Percentiles rank a stretch among this genome's conserved stretches.
Evolutionary conservation across 2,797 vertebrate species (phyloP).

Genomic region (Poeciliopsis paucimaculata): DNA sequence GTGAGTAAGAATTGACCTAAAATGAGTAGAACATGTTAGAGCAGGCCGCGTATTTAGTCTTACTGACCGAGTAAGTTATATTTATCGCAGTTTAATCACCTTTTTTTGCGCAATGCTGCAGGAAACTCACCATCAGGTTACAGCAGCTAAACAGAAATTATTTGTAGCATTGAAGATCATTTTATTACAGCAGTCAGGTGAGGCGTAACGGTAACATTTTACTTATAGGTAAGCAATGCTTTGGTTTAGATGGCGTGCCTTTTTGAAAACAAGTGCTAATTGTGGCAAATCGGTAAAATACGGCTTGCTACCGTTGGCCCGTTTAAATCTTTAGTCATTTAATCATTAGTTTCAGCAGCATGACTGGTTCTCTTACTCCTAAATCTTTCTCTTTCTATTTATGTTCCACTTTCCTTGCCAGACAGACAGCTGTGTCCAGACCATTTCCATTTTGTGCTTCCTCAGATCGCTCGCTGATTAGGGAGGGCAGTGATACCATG

Average conservation of each 20-base stretch:
- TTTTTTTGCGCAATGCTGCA: neutral
- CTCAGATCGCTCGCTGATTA: slow-evolving; percentile 66
- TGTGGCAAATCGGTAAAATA: neutral
- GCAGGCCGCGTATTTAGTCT: neutral
- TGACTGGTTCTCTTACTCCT: neutral
- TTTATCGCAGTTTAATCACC: neutral
- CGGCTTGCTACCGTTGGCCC: slow-evolving; percentile 8
- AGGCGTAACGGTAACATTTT: slow-evolving; percentile 14
- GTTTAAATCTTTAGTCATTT: neutral
- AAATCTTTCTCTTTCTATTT: neutral
- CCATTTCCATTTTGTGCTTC: slow-evolving; percentile 23
- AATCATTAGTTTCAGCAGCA: neutral
- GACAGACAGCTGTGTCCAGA: neutral
- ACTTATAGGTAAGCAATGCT: neutral
- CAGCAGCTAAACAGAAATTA: neutral
- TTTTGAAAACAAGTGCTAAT: neutral
- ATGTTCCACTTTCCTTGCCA: neutral
- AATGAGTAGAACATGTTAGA: neutral
- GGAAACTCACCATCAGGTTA: neutral
- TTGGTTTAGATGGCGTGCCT: neutral
- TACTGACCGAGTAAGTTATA: accelerated
- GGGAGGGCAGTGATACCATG: slow-evolving; percentile 73
- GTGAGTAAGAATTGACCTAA: slow-evolving; percentile 11
- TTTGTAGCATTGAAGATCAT: neutral
- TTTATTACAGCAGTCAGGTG: neutral